These are phyloP conservation scores for Ctenoplectra terminalis DNA, from an alignment of 1,140 invertebrate genomes.

Conservation along the genomic window DNA sequence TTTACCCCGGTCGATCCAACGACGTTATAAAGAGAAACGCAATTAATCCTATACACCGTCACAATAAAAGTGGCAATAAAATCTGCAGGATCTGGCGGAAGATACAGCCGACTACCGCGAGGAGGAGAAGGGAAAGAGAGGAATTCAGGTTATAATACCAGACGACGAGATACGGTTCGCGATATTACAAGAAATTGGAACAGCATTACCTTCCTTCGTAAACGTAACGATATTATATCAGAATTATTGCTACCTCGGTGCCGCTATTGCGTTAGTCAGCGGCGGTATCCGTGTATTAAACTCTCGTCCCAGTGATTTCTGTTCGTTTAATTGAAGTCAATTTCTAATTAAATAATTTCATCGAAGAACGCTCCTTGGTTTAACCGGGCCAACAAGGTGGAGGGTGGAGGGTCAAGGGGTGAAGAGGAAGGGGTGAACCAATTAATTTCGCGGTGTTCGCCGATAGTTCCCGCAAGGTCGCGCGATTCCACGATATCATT, in stretches of 20 bases:
- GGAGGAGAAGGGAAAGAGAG: not conserved
- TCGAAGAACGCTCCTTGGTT: not conserved
- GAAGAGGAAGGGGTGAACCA: not conserved
- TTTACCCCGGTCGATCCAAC: slow-evolving; percentile 3
- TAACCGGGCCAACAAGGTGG: slow-evolving; percentile 10
- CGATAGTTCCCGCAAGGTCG: slow-evolving; percentile 22
- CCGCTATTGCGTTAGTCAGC: slow-evolving; percentile 32
- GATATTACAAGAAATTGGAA: slow-evolving; percentile 57
- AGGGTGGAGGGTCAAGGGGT: not conserved
- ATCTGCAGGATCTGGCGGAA: slow-evolving; percentile 19
- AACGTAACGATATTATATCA: slow-evolving; percentile 53
- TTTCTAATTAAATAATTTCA: slow-evolving; percentile 51
- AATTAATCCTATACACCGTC: slow-evolving; percentile 40
- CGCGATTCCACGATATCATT: slow-evolving; percentile 27
- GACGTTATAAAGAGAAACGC: slow-evolving; percentile 42
- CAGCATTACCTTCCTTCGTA: slow-evolving; percentile 45
- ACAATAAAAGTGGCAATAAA: slow-evolving; percentile 55
- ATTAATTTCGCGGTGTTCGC: slow-evolving; percentile 36
- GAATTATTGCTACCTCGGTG: slow-evolving; percentile 45
- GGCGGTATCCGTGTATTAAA: slow-evolving; percentile 40
- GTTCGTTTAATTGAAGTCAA: slow-evolving; percentile 47
- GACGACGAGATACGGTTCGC: slow-evolving; percentile 47
- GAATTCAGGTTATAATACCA: slow-evolving; percentile 53
- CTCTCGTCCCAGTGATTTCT: slow-evolving; percentile 26
- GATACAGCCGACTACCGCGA: not conserved